Base-by-base conservation (phyloP, 2,888 invertebrate genomes). In the Diogma glabrata region DNA sequence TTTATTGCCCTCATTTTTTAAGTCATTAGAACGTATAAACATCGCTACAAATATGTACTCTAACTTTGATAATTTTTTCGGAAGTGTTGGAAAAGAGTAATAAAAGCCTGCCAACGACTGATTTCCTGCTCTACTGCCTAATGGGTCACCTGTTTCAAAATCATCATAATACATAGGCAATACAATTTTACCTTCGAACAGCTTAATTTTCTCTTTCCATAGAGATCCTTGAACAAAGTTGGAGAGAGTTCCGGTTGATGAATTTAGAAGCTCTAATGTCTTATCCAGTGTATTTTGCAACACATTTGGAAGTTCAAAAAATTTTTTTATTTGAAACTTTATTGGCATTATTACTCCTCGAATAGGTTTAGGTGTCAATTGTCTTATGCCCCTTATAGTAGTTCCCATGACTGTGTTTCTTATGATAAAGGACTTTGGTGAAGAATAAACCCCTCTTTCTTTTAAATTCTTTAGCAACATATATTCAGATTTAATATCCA, bases 251-350 rank as follows among this genome's bases (percentile, higher is more conserved):
- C 23, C 49, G 22, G 50, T 50, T 40, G 36, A 49, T 26, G 23
- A 24, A 24, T 24, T 24, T 24, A 24, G 14, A 4, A 36, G 24
- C 47, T 49, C 40, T 30, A 26, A 24, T 17, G 50, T 47, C 36
- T 50, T 52, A 43, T 30, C 33, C 46, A 54, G 33, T 14, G 23
- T 43, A 52, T 33, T 36, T 36, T 49, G 17, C 16, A 45, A 48
- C 30, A 53, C 51, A 47, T 38, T 45, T 23, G 52, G 40, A 22
- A 50, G 50, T 47, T 55, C 55, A 45, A 55, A 50, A 52, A 50
- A 53, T 16, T 50, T 51, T 46, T 55, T 51, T 49, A 55, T 53
- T 53, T 55, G 55, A 46, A 55, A 55, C 24, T 45, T 28, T 45
- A 55, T 53, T 46, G 52, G 51, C 45, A 47, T 47, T 50, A 54